A percentile compares a stretch with the other conserved stretches of the same genome.
Conservation (phyloP, 2,888 invertebrate genomes). For the Thereva unica region DNA sequence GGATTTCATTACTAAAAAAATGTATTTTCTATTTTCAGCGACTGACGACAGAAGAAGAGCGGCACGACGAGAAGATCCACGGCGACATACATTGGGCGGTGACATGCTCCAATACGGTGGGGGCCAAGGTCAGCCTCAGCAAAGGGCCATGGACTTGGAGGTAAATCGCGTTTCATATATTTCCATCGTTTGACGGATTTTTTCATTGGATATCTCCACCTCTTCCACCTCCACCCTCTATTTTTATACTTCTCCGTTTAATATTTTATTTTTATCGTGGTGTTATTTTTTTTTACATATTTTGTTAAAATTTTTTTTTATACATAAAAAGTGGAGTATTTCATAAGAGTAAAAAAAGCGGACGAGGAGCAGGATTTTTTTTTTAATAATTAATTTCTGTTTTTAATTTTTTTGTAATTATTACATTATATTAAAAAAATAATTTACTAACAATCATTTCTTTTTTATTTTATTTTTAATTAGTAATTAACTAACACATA, state of each 20-base stretch:
- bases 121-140: slow-evolving; percentile 52
- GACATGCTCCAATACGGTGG: slow-evolving; percentile 68
- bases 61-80: slow-evolving; percentile 74
- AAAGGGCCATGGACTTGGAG: slow-evolving; percentile 76
- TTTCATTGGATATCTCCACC: not conserved
- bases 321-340: too few species aligned
- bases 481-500: too few species aligned
- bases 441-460: too few species aligned
- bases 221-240: slow-evolving; percentile 21
- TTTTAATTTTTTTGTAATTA: too few species aligned
- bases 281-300: slow-evolving; percentile 24
- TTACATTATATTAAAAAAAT: too few species aligned
- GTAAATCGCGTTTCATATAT: slow-evolving; percentile 58
- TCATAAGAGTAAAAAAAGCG: too few species aligned
- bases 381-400: too few species aligned
- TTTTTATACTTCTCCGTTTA: slow-evolving; percentile 14
- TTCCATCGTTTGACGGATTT: slow-evolving; percentile 33
- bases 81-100: slow-evolving; percentile 79
- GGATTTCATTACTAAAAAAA: too few species aligned
- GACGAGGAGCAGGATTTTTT: too few species aligned
- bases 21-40: slow-evolving; percentile 44
- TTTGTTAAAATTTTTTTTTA: not conserved
- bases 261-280: slow-evolving; percentile 2
- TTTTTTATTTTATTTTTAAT: too few species aligned
- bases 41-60: slow-evolving; percentile 55